Percentiles rank a stretch among this genome's conserved stretches.
These are phyloP conservation scores for Papilio polyxenes DNA, from an alignment of 1,140 invertebrate genomes.

Conservation along the genomic window DNA sequence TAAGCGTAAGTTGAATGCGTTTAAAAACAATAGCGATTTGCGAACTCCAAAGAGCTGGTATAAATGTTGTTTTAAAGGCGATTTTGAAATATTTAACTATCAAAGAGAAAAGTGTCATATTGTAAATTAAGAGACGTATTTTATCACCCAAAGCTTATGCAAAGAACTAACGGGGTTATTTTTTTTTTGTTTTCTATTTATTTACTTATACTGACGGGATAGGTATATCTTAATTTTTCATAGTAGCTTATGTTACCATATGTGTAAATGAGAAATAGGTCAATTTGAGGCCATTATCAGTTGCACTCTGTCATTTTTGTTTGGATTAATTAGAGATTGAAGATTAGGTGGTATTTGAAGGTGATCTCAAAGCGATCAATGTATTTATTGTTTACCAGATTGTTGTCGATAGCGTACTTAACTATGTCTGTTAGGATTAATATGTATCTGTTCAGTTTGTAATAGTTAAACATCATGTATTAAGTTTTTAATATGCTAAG, in stretches of 20 bases:
- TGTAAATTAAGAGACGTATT: conserved; percentile 48
- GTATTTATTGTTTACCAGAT: conserved; percentile 75
- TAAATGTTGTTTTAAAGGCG: conserved; percentile 44
- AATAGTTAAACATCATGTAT: background rate
- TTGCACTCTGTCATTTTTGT: conserved; percentile 61
- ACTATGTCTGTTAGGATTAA: conserved; percentile 43
- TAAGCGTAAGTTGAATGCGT: conserved; percentile 70
- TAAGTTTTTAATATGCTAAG: conserved; percentile 28
- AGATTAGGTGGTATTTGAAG: conserved; percentile 66
- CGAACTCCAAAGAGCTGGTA: conserved; percentile 70
- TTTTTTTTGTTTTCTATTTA: conserved; percentile 51
- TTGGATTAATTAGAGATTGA: conserved; percentile 55
- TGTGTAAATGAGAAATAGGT: conserved; percentile 47
- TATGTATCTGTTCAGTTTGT: conserved; percentile 38
- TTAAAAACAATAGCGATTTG: conserved; percentile 57
- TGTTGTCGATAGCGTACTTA: conserved; percentile 76
- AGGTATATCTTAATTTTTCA: conserved; percentile 48
- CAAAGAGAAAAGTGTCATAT: conserved; percentile 39
- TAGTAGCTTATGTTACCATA: conserved; percentile 65
- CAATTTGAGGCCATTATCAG: conserved; percentile 63
- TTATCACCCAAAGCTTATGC: conserved; percentile 53
- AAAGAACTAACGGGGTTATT: conserved; percentile 57
- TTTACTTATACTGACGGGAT: conserved; percentile 51
- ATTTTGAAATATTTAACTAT: conserved; percentile 45
- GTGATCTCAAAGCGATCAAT: conserved; percentile 78